Evolutionary conservation across 2,113 vertebrate genomes (phyloP), one percentile per base, ranked within the genome.

Genomic region (Dascyllus trimaculatus): DNA sequence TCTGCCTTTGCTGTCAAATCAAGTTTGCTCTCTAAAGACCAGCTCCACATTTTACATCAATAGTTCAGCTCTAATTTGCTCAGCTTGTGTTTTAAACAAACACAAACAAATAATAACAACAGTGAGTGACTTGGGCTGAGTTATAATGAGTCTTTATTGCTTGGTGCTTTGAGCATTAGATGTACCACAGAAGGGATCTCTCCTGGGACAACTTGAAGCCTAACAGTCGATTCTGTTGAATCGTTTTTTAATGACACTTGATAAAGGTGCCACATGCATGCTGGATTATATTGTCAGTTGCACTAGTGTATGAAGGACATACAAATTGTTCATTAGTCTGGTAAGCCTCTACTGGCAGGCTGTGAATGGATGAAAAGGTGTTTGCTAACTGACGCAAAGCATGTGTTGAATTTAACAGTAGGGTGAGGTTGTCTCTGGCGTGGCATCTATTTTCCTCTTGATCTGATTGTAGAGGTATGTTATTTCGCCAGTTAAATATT

Each of bases 1-100:
- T 80, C 63, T 77, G 63, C 59, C 40, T 66, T 61, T 59, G 65
- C 66, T 81, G 71, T 84, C 78, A 78, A 51, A 82, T 79, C 29
- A 49, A 53, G 48, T 56, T 73, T 21, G 0, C 32, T 85, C 71
- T 64, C 69, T 52, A 21, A 63, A 71, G 63, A 70, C n/a, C 58
- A 25, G 43, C 54, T 61, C 64, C 13, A 6, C n/a, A 52, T 73
- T 71, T 79, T 54, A 69, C 51, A 62, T 76, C 32, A 40, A 53
- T 2, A 35, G 14, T 80, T 74, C 5, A 21, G 58, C 56, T 76
- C 32, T 18, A n/a, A 59, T 82, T 53, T 58, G 38, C 58, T 67
- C 51, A 67, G 51, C 38, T 64, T 19, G 54, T 67, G 21, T 75
- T 69, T 82, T 56, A 64, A 70, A 17, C 22, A 17, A 70, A 9